Evolutionary conservation across 1,140 invertebrate genomes (phyloP).

Genomic region (Hyposmocoma kahamanoa): DNA sequence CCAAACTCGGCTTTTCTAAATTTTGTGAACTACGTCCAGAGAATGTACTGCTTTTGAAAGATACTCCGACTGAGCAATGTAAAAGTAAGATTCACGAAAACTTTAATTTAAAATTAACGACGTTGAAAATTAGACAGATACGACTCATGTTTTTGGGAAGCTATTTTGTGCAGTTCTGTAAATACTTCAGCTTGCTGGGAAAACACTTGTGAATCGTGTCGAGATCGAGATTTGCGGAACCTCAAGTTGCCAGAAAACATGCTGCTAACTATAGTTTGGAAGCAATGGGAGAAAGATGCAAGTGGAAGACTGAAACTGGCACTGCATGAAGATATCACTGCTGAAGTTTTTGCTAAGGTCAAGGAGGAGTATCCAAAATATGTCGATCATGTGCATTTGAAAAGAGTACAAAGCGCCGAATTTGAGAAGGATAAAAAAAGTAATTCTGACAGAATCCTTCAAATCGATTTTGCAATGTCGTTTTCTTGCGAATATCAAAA

Average conservation of each 20-base stretch:
- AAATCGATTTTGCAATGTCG: conserved; percentile 8
- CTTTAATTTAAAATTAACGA: conserved; percentile 1
- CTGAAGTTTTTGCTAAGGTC: background rate
- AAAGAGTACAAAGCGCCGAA: conserved; percentile 3
- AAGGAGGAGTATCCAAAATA: background rate
- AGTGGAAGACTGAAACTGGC: background rate
- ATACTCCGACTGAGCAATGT: conserved; percentile 1
- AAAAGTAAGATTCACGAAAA: conserved; percentile 5
- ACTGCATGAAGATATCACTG: background rate
- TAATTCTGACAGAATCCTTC: background rate
- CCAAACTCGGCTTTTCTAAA: background rate
- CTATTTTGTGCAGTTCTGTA: background rate
- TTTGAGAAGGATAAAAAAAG: background rate
- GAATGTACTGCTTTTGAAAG: background rate
- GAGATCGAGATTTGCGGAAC: background rate
- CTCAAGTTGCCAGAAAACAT: background rate
- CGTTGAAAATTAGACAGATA: background rate
- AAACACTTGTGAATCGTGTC: background rate
- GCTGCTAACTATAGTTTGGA: background rate
- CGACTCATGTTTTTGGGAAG: background rate
- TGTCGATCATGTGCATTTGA: background rate
- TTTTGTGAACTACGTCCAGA: background rate
- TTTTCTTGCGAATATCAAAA: conserved; percentile 7
- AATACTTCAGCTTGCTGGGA: background rate
- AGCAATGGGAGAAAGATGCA: background rate